Evolutionary conservation across 2,113 vertebrate species (phyloP), one percentile per base, ranked within the genome.

Genomic region (Quiscalus mexicanus): DNA sequence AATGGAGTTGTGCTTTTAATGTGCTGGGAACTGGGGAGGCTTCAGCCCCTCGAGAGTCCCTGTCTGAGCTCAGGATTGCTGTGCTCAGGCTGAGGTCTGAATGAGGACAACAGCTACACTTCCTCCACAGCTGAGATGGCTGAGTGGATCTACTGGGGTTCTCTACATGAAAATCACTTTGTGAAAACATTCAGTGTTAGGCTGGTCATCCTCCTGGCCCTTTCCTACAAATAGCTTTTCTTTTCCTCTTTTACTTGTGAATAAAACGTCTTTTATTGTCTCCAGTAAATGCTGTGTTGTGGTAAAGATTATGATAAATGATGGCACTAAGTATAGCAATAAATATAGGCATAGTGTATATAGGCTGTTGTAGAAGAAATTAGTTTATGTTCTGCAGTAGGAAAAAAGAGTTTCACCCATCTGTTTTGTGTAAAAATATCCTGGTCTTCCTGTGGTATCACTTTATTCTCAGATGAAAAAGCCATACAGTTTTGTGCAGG

Each of bases 331-430:
- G 35, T 53, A n/a, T 44, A 79, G 70, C 58, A 82, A n/a, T 85
- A 85, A 82, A 63, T 44, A 71, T 44, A 75, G 45, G 39, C 23
- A 35, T 47, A 37, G 60, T 58, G 25, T 52, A 60, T 81, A 68
- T 45, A 30, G 52, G n/a, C 65, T 79, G 12, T 68, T 92, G 69
- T 86, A 60, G 69, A 67, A 91, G 27, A 93, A 84, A 87, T 92
- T 74, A 60, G 16, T 55, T 81, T 91, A 37, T 87, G 10, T 64
- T 84, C 41, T 81, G 65, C 41, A 33, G 15, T 17, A 47, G 39
- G 70, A 16, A 15, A 53, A n/a, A 53, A 45, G 17, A 6, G 11
- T 68, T 24, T 56, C 19, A 37, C 65, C 45, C 41, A 62, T 92
- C 47, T 84, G 27, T 68, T 93, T 87, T 60, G 37, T 49, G 24